These are phyloP conservation scores for Periophthalmus modestus DNA, from an alignment of 2,113 vertebrate species.

Conservation along the genomic window DNA sequence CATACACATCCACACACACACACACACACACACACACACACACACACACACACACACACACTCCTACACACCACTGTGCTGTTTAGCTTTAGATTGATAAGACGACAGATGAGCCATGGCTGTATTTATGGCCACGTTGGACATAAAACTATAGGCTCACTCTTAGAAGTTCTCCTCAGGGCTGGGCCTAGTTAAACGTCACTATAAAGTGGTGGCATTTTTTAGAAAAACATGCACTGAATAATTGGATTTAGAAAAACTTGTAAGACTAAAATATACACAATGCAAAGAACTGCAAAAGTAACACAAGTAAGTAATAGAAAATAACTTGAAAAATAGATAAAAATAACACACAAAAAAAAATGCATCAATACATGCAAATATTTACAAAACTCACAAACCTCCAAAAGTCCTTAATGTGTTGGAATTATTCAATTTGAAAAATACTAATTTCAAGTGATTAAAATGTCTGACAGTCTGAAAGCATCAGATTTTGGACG, in stretches of 20 bases:
- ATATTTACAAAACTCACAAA: neutral
- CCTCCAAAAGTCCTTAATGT: neutral
- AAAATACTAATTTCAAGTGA: too few relatives aligned
- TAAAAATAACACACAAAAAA: neutral
- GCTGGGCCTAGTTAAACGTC: neutral
- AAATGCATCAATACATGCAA: neutral
- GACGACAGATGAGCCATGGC: constrained; percentile 71
- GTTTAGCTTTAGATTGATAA: constrained; percentile 77
- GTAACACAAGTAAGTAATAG: neutral
- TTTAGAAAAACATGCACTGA: neutral
- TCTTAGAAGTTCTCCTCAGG: constrained; percentile 44
- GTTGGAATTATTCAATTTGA: neutral
- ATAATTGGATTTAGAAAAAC: neutral
- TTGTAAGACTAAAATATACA: neutral
- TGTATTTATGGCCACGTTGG: constrained; percentile 72
- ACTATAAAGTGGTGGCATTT: neutral
- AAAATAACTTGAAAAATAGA: neutral
- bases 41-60: neutral
- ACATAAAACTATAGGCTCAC: constrained; percentile 69
- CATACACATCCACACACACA: neutral
- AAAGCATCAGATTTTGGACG: neutral
- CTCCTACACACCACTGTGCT: constrained; percentile 36
- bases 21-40: constrained; percentile 5
- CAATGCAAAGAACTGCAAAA: too few relatives aligned
- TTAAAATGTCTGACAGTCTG: too few relatives aligned